Evolutionary conservation across 2,113 vertebrate species (phyloP), one percentile per base, ranked within the genome.

Genomic region (Ammodytes marinus): DNA sequence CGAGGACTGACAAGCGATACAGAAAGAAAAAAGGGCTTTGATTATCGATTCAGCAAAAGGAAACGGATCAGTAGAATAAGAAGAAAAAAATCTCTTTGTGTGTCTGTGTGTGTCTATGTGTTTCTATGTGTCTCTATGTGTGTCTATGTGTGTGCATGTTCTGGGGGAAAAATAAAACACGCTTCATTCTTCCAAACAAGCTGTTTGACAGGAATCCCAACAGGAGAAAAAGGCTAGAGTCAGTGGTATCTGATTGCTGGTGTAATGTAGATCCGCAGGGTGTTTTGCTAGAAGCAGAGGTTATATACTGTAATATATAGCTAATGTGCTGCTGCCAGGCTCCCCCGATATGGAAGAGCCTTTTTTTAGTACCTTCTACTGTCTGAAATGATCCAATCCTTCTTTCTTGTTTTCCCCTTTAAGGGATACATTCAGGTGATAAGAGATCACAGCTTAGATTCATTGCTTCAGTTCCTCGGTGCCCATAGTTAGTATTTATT

Each of bases 21-120:
- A 65, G 50, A 78, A 12, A 69, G 11, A 45, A 61, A 84, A 79
- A 86, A 88, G 75, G 57, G 68, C 90, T 95, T 93, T 95, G 93
- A 95, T 95, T 94, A 91, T 88, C 86, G 83, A 94, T 94, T 92
- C 91, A 82, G 89, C 68, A 77, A 88, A 27, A 91, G 89, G 83
- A 89, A 93, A 92, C 27, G 45, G 79, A 90, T 82, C 79, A 77
- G 79, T 91, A 77, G 66, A 17, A 67, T 11, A 74, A 71, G 54
- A 40, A 47, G 27, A 27, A 43, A 47, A 58, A 71, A 82, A 59
- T 64, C 60, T 42, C 71, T 69, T 52, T 86, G 68, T 82, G 68
- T 59, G 60, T 15, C 27, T 45, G 42, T 46, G 61, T 46, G 43
- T 45, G 60, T 80, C 43, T 64, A 49, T 45, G 77, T 61, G 73